Conservation (phyloP, 2,113 vertebrate genomes). For the Pteronura brasiliensis region DNA sequence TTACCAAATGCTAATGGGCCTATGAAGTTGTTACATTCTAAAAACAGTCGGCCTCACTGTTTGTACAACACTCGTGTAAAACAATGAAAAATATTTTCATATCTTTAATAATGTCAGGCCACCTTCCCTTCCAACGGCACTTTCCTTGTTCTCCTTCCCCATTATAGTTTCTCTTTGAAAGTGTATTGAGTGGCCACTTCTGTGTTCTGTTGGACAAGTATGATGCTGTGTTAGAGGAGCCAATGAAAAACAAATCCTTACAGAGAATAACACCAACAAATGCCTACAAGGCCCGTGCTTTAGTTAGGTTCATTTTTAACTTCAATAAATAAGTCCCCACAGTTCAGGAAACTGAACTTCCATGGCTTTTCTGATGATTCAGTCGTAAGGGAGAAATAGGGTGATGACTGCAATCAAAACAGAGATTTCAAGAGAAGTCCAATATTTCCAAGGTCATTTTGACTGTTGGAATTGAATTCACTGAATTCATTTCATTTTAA, state of each 20-base stretch:
- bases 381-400: not conserved
- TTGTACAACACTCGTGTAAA: not conserved
- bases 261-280: not conserved
- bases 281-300: not conserved
- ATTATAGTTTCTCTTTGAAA: not conserved
- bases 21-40: not conserved
- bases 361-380: slow-evolving; percentile 6
- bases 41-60: not conserved
- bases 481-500: not conserved
- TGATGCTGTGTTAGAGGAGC: slow-evolving; percentile 36
- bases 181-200: not conserved
- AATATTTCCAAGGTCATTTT: not conserved
- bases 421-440: not conserved
- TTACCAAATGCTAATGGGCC: not conserved
- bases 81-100: not conserved
- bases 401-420: not conserved
- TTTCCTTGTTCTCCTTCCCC: too few species aligned
- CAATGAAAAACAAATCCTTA: slow-evolving; percentile 54
- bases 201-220: slow-evolving; percentile 41
- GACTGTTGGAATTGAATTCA: not conserved
- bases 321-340: not conserved
- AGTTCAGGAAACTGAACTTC: slow-evolving; percentile 25
- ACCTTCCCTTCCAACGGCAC: not conserved
- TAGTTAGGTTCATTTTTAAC: slow-evolving; percentile 74
- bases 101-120: not conserved